These are phyloP conservation scores for Gerris lacustris DNA, from an alignment of 2,888 invertebrate genomes.

Conservation along the genomic window DNA sequence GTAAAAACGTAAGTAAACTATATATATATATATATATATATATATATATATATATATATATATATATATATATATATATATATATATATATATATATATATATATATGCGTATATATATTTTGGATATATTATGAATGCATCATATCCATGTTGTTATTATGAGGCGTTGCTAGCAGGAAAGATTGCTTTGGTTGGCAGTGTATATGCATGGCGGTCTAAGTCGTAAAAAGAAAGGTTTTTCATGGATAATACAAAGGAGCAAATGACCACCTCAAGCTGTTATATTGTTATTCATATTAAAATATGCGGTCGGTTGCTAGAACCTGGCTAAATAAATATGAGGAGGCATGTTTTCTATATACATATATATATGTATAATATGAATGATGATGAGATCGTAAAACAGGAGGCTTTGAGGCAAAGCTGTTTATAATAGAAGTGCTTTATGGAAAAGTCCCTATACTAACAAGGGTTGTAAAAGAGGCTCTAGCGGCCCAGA, in stretches of 20 bases:
- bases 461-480: neutral
- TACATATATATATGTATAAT: neutral
- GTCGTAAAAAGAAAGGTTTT: too few species aligned
- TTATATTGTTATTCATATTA: slow-evolving; percentile 5
- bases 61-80: too few species aligned
- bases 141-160: too few species aligned
- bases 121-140: too few species aligned
- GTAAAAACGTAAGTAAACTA: too few species aligned
- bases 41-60: too few species aligned
- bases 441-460: neutral
- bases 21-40: too few species aligned
- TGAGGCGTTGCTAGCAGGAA: too few species aligned
- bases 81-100: too few species aligned
- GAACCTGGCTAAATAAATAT: neutral
- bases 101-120: too few species aligned
- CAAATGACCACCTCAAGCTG: neutral
- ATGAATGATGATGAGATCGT: slow-evolving; percentile 5
- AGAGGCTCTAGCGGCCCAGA: neutral
- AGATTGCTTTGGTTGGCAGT: too few species aligned
- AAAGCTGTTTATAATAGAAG: slow-evolving; percentile 5
- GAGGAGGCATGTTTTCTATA: neutral
- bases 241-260: neutral
- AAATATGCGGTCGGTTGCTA: neutral
- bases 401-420: neutral
- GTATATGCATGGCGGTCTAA: too few species aligned